These are phyloP conservation scores for Rhamphomyia laevipes DNA, from an alignment of 2,888 invertebrate species.

Conservation along the genomic window DNA sequence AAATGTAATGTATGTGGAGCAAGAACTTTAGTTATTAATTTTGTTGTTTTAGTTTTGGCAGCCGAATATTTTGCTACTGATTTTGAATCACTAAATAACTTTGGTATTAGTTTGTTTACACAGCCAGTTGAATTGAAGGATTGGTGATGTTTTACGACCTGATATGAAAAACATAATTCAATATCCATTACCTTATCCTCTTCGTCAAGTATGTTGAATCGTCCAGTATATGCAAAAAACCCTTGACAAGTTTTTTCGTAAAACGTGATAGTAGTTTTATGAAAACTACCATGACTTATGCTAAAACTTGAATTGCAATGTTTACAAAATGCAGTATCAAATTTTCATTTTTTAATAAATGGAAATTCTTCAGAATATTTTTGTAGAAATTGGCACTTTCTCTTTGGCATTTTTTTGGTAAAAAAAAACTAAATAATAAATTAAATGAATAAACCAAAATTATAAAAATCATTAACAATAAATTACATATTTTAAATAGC, in stretches of 20 bases:
- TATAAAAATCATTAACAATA: too few relatives aligned
- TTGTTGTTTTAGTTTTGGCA: background rate
- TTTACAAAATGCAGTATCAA: background rate
- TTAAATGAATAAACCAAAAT: too few relatives aligned
- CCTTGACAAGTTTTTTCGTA: too few relatives aligned
- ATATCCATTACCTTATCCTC: slow-evolving; percentile 1
- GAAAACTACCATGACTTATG: too few relatives aligned
- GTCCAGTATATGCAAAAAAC: too few relatives aligned
- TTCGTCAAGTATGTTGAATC: too few relatives aligned
- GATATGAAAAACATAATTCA: background rate
- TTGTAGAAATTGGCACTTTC: slow-evolving; percentile 2
- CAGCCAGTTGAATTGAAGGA: slow-evolving; percentile 1
- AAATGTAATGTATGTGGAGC: background rate
- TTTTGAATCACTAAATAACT: slow-evolving; percentile 2
- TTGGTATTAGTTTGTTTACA: slow-evolving; percentile 2
- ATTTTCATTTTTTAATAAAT: too few relatives aligned
- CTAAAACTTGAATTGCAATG: slow-evolving; percentile 4
- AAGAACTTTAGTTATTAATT: background rate
- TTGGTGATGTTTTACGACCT: background rate
- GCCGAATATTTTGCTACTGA: slow-evolving; percentile 2
- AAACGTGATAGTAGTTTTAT: too few relatives aligned
- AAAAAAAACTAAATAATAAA: background rate
- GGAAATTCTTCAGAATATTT: background rate
- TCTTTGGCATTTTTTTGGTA: background rate
- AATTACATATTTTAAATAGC: too few relatives aligned